Evolutionary conservation across 2,888 invertebrate species (phyloP).

Genomic region (Cheiracanthium punctorium): DNA sequence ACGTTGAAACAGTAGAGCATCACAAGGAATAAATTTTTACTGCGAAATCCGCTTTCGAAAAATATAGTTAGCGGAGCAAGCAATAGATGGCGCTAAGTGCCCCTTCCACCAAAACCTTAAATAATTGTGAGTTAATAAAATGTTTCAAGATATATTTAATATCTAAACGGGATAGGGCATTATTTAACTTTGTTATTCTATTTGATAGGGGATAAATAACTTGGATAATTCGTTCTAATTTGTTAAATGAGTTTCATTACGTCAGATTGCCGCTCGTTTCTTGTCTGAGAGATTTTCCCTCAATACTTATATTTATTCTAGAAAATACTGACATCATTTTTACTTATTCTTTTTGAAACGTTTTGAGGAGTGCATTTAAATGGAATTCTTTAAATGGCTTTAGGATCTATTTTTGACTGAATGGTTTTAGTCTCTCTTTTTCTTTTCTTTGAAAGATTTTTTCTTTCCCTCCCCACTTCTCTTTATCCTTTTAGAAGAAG

Average conservation of each 20-base stretch:
- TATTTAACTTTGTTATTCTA: slow-evolving; percentile 3
- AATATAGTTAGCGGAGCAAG: background rate
- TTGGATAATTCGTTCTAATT: slow-evolving; percentile 2
- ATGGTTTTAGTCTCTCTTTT: background rate
- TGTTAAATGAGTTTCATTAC: background rate
- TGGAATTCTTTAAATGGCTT: background rate
- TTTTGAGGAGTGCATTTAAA: background rate
- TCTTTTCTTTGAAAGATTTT: no score
- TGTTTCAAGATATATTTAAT: slow-evolving; percentile 14
- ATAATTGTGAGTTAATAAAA: background rate
- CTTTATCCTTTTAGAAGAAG: no score
- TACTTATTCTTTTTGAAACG: background rate
- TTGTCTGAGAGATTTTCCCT: background rate
- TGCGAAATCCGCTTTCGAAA: no score
- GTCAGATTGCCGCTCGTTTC: background rate
- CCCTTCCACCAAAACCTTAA: background rate
- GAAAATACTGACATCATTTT: background rate
- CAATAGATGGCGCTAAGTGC: background rate
- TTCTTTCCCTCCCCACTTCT: no score
- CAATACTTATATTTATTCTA: background rate
- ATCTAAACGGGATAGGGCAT: background rate
- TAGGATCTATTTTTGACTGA: background rate
- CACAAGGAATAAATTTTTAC: no score
- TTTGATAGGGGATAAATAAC: background rate
- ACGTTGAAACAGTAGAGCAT: no score